These are phyloP conservation scores for Amblyornis subalaris DNA, from an alignment of 2,113 vertebrate species.

Conservation along the genomic window DNA sequence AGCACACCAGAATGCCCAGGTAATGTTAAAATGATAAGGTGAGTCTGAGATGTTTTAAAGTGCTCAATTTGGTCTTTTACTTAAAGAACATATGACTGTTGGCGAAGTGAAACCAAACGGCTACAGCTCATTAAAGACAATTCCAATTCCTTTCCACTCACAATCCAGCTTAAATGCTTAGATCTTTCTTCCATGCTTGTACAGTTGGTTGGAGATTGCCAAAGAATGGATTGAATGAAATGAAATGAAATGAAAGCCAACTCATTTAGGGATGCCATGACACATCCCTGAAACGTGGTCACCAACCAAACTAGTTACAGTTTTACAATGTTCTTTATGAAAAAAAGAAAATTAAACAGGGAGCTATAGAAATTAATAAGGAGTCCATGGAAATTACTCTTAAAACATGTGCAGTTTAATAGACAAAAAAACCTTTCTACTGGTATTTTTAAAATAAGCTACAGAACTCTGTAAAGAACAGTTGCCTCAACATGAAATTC, in stretches of 20 bases:
- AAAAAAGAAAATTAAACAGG: background rate
- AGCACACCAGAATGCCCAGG: background rate
- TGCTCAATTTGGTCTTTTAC: background rate
- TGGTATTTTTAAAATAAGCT: background rate
- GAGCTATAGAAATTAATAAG: background rate
- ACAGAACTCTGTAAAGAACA: constrained; percentile 1
- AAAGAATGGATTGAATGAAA: background rate
- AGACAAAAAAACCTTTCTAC: background rate
- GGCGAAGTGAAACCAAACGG: background rate
- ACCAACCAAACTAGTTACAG: background rate
- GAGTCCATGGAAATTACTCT: background rate
- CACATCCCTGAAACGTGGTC: background rate
- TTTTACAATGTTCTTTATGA: background rate
- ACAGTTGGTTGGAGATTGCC: background rate
- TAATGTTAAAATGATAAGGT: background rate
- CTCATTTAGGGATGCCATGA: background rate
- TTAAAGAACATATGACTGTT: background rate
- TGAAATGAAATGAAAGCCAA: background rate
- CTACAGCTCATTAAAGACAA: constrained; percentile 4
- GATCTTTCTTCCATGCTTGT: background rate
- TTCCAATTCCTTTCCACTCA: background rate
- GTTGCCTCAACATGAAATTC: background rate
- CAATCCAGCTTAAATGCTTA: background rate
- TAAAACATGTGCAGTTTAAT: background rate
- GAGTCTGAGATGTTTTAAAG: background rate